Evolutionary conservation across 2,113 vertebrate genomes (phyloP), one percentile per base, ranked within the genome.

Genomic region (Brachyistius frenatus): DNA sequence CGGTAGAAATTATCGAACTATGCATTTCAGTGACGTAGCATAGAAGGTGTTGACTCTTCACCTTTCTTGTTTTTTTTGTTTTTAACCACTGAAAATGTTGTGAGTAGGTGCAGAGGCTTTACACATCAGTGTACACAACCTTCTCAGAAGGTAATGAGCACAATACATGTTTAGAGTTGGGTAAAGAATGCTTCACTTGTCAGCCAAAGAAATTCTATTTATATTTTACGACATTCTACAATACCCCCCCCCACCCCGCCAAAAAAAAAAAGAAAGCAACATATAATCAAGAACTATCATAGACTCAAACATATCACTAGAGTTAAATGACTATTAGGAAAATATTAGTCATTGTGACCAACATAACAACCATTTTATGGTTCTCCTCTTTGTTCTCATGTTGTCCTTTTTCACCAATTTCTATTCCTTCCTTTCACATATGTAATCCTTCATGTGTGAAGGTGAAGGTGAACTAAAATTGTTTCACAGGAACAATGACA

Each of bases 61-160:
- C 87, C 86, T 92, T 58, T 23, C 23, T 23, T 23, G 23, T 23
- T 23, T 23, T 23, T 23, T 23, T 1, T 23, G 23, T 23, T 23
- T 76, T 68, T 67, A 7, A 92, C 90, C 84, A 88, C 87, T 58
- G 85, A 81, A 1, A 23, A 23, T 64, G 66, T 76, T 80, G 75
- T 83, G 73, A 88, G 81, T 58, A 30, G 7, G 78, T 90, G 92
- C 92, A 91, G 67, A 77, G 74, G 82, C 89, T 88, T 90, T 86
- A 91, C 80, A 91, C 11, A 4, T 74, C 55, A 56, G 15, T 88
- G 66, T 81, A 78, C 69, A 50, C 1, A 73, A 84, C 91, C 88
- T 92, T 94, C 93, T 47, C 92, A 90, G 92, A 93, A 93, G 94
- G 93, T 90, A 91, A 83, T 89, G 77, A 81, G 80, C 71, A 66